A percentile compares a stretch with the other conserved stretches of the same genome.
Evolutionary conservation across 2,888 invertebrate species (phyloP).

Genomic region (Perizoma flavofasciatum): DNA sequence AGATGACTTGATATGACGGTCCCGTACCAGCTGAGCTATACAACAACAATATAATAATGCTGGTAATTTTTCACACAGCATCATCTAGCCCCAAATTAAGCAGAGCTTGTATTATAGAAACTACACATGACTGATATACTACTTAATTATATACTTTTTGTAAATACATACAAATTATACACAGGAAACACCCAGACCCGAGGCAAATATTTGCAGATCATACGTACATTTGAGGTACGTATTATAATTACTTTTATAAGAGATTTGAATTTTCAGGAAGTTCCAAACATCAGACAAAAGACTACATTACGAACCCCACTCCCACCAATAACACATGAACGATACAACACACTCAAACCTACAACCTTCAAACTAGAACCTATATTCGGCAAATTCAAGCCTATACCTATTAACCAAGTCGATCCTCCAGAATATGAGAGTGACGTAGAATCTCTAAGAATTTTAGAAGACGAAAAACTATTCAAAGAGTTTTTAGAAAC

Average conservation of each 20-base stretch:
- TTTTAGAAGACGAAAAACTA: slow-evolving; percentile 43
- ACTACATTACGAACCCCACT: slow-evolving; percentile 42
- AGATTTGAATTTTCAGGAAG: slow-evolving; percentile 44
- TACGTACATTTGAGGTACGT: no score
- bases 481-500: slow-evolving; percentile 56
- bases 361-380: slow-evolving; percentile 42
- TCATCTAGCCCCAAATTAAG: no score
- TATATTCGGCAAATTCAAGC: slow-evolving; percentile 1
- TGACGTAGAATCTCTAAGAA: slow-evolving; percentile 39
- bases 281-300: slow-evolving; percentile 35
- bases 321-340: neutral
- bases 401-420: slow-evolving; percentile 1
- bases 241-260: neutral
- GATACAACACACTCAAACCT: neutral
- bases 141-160: no score
- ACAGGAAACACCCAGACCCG: no score
- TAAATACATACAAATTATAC: no score
- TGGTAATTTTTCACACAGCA: no score
- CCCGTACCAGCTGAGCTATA: no score
- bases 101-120: no score
- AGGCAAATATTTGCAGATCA: no score
- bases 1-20: no score
- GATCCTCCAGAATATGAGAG: slow-evolving; percentile 6
- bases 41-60: no score
- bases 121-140: no score